Percentiles rank a stretch among this genome's conserved stretches.
Conservation (phyloP, 2,888 invertebrate genomes). For the Nectonema munidae region DNA sequence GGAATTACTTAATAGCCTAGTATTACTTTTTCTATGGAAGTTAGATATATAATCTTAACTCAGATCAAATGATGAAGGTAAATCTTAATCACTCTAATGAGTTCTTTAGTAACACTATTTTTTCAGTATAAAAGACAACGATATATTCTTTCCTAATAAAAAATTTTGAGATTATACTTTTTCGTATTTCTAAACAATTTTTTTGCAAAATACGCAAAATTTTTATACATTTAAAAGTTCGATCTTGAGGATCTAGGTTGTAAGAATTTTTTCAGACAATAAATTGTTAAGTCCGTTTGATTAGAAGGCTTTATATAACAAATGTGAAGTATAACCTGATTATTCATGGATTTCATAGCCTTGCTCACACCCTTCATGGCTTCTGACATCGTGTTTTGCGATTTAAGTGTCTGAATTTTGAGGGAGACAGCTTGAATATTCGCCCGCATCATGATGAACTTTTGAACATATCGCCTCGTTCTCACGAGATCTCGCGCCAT, state of each 20-base stretch:
- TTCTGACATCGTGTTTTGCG: constrained; percentile 93
- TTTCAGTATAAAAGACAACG: too few relatives aligned
- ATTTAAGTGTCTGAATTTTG: constrained; percentile 81
- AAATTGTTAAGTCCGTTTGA: too few relatives aligned
- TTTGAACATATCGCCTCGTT: constrained; percentile 65
- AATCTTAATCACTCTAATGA: too few relatives aligned
- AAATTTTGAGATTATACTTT: background rate
- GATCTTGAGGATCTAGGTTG: background rate
- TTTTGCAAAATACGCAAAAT: background rate
- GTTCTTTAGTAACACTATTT: too few relatives aligned
- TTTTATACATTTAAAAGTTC: background rate
- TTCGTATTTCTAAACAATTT: background rate
- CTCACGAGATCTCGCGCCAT: constrained; percentile 96
- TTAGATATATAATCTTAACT: too few relatives aligned
- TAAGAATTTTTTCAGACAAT: background rate
- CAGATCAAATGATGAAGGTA: too few relatives aligned
- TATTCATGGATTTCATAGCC: constrained; percentile 94
- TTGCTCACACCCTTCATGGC: constrained; percentile 95
- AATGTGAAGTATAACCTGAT: constrained; percentile 24
- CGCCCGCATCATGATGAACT: constrained; percentile 95
- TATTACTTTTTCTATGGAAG: too few relatives aligned
- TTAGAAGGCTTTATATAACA: background rate
- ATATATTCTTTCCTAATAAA: too few relatives aligned
- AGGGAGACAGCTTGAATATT: constrained; percentile 88
- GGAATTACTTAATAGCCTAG: too few relatives aligned